Conservation (phyloP, 2,888 invertebrate species). For the Galerucella nymphaeae region DNA sequence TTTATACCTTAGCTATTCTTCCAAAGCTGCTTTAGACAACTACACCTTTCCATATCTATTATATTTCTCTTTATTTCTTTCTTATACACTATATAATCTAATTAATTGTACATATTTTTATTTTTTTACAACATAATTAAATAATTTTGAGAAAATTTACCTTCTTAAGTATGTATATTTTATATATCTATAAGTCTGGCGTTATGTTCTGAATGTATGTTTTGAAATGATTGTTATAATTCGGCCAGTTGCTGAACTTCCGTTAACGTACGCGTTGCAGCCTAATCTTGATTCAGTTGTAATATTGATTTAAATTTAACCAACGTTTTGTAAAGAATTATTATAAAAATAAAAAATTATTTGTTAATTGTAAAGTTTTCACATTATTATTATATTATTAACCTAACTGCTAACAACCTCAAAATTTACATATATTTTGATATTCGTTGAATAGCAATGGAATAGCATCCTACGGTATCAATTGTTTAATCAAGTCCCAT, state of each 20-base stretch:
- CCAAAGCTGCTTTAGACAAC: too few relatives aligned
- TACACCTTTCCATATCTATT: too few relatives aligned
- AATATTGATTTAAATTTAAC: slow-evolving; percentile 18
- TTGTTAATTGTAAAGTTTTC: neutral
- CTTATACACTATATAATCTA: neutral
- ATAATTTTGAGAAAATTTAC: neutral
- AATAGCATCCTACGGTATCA: too few relatives aligned
- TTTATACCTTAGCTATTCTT: neutral
- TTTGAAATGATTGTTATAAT: slow-evolving; percentile 6
- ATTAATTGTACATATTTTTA: neutral
- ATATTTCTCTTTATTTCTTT: neutral
- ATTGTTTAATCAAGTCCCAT: too few relatives aligned
- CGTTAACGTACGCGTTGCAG: slow-evolving; percentile 7
- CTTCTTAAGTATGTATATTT: slow-evolving; percentile 7
- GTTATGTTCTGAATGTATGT: slow-evolving; percentile 17
- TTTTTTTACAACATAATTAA: neutral
- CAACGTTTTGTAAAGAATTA: slow-evolving; percentile 17
- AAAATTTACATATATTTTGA: too few relatives aligned
- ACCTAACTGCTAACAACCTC: too few relatives aligned
- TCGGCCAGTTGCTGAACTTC: slow-evolving; percentile 27
- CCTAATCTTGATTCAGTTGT: slow-evolving; percentile 9
- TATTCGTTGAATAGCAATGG: too few relatives aligned
- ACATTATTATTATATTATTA: too few relatives aligned
- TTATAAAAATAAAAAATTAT: slow-evolving; percentile 12
- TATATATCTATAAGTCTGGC: slow-evolving; percentile 5